Evolutionary conservation across 2,888 invertebrate genomes (phyloP).

Genomic region (Lochmaea crataegi): DNA sequence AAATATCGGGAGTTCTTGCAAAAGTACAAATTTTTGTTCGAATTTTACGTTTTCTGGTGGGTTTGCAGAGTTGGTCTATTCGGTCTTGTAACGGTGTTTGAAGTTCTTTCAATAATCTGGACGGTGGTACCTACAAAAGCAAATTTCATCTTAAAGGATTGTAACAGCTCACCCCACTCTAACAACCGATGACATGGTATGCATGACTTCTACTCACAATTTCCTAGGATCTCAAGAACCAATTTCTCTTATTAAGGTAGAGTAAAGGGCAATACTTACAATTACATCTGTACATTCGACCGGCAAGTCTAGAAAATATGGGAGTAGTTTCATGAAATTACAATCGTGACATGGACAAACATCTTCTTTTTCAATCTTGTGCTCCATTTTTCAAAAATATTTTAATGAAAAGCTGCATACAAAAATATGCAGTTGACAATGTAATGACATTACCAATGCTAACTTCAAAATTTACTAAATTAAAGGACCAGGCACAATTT

Average conservation of each 20-base stretch:
- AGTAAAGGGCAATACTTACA: slow-evolving; percentile 31
- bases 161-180: too few relatives aligned
- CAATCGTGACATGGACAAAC: slow-evolving; percentile 33
- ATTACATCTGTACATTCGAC: slow-evolving; percentile 34
- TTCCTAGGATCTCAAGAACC: too few relatives aligned
- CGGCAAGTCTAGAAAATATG: slow-evolving; percentile 47
- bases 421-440: neutral
- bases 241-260: neutral
- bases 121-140: slow-evolving; percentile 57
- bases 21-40: slow-evolving; percentile 49
- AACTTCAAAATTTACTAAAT: neutral
- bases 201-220: slow-evolving; percentile 18
- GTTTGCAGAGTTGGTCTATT: slow-evolving; percentile 52
- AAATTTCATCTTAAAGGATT: too few relatives aligned
- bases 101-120: slow-evolving; percentile 58
- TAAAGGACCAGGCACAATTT: too few relatives aligned
- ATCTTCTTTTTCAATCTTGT: neutral
- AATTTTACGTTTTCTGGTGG: slow-evolving; percentile 49
- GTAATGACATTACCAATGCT: neutral
- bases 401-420: neutral
- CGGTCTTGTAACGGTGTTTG: slow-evolving; percentile 58
- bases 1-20: slow-evolving; percentile 65
- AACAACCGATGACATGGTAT: too few relatives aligned
- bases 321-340: slow-evolving; percentile 45
- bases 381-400: neutral